Evolutionary conservation across 2,797 vertebrate genomes (phyloP).

Genomic region (Cyclopterus lumpus): DNA sequence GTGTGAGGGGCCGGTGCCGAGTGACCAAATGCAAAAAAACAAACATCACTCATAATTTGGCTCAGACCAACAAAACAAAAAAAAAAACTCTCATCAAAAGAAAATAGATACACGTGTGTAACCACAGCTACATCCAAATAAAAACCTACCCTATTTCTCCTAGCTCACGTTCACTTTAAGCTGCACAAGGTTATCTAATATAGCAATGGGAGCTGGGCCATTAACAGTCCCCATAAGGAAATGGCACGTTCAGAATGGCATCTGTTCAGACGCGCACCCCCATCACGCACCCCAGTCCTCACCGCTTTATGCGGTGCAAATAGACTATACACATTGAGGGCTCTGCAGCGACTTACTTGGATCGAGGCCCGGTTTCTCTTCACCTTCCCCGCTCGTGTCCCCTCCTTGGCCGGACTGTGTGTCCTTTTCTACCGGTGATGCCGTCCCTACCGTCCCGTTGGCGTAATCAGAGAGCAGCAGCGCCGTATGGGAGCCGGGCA

Average conservation of each 20-base stretch:
- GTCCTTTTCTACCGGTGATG: conserved; percentile 90
- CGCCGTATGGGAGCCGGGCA: conserved; percentile 89
- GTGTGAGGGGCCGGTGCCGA: conserved; percentile 56
- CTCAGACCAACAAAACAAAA: neutral
- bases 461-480: conserved; percentile 92
- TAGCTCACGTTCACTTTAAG: conserved; percentile 28
- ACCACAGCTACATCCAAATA: conserved; percentile 18
- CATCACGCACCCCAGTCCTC: conserved; percentile 52
- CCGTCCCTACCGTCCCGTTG: conserved; percentile 84
- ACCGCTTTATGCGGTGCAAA: conserved; percentile 59
- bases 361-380: conserved; percentile 90
- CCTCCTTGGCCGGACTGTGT: conserved; percentile 84
- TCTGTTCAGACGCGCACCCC: conserved; percentile 56
- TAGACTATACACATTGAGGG: conserved; percentile 51
- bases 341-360: conserved; percentile 90
- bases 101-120: conserved; percentile 3
- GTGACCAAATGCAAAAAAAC: conserved; percentile 35
- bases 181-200: conserved; percentile 37
- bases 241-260: conserved; percentile 73
- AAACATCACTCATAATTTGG: conserved; percentile 26
- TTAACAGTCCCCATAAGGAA: conserved; percentile 68
- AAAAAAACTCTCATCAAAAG: neutral
- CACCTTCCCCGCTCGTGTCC: conserved; percentile 87
- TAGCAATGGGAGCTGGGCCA: conserved; percentile 58
- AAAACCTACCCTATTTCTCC: neutral